Base-by-base conservation (phyloP, 2,888 invertebrate species). In the Laspeyria flexula region DNA sequence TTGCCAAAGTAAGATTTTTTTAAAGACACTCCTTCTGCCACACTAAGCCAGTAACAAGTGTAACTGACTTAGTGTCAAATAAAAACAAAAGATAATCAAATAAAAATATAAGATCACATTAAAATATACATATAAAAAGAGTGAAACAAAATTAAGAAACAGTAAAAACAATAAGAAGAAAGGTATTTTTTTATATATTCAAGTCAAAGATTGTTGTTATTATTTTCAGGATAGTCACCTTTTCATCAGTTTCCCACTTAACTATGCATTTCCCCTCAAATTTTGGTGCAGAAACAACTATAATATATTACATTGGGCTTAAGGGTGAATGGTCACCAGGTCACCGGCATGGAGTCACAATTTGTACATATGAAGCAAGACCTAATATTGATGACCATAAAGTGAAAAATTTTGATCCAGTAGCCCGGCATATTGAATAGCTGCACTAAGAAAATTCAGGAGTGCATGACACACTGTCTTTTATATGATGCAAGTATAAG, bases 261-360 rank as follows among this genome's bases (percentile, higher is more conserved):
- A 95, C 97, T 1, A 93, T 99, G 73, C 96, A 99, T 89, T 97
- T 99, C 81, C 97, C 97, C 6, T 93, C 93, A 11, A 99, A 98
- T 87, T 97, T 96, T 89, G 98, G 98, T 15, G 94, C 93, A 12
- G 97, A 97, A n/a, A 94, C 89, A 41, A 97, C 97, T 0, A 95
- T 94, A 77, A 95, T 99, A 56, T 97, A 96, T 81, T 99, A 99
- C 81, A 99, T 99, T 77, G 99, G 98, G 9, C 93, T 99, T 33
- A 95, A 96, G 81, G 99, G 99, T 15, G 99, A 99, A 90, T 99
- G 96, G 92, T 94, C 94, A 9, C 95, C 96, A 77, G 96, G 95
- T 0, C 96, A 96, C 75, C 93, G 95, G 65, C 98, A 98, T 81
- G 98, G 98, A 41, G 97, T 99, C 0, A 96, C 97, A 1, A 97